phyloP scores from a whole-genome alignment of 2,797 vertebrate genomes.

The Gadopsis bispinosus region DNA sequence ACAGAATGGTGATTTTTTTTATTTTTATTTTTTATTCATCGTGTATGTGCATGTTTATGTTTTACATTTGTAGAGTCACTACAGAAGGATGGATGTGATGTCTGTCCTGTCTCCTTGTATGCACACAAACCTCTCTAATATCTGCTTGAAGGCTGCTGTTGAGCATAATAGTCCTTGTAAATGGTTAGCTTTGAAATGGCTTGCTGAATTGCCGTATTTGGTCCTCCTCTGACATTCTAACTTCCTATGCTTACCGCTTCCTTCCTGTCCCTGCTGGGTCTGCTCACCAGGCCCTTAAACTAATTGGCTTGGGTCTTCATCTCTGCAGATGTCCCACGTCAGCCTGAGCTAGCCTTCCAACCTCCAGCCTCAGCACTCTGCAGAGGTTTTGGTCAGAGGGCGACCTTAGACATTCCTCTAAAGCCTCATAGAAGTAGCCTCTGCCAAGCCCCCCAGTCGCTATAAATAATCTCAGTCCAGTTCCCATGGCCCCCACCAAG shows the following conservation, averaged over 20 bases:
- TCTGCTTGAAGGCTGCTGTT: conserved; percentile 20
- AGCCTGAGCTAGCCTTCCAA: conserved; percentile 56
- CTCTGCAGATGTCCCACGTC: conserved; percentile 75
- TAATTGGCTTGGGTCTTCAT: conserved; percentile 61
- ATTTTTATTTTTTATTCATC: too few species aligned
- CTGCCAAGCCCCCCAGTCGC: conserved; percentile 65
- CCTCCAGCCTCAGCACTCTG: conserved; percentile 56
- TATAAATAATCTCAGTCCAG: conserved; percentile 83
- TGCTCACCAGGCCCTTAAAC: conserved; percentile 53
- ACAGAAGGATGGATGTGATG: conserved; percentile 8
- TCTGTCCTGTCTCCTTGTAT: neutral
- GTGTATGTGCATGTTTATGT: neutral
- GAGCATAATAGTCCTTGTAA: conserved; percentile 8
- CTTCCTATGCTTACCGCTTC: conserved; percentile 66
- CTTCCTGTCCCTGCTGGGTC: conserved; percentile 68
- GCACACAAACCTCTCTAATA: conserved; percentile 32
- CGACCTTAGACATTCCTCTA: conserved; percentile 83
- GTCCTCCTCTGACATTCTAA: conserved; percentile 60
- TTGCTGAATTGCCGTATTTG: conserved; percentile 62
- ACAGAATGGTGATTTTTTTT: neutral
- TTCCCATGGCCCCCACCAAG: conserved; percentile 84
- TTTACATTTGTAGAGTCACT: conserved; percentile 6
- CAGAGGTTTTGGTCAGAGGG: conserved; percentile 70
- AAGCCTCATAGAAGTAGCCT: conserved; percentile 75
- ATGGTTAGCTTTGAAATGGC: conserved; percentile 22